A percentile compares a stretch with the other conserved stretches of the same genome.
Conservation (phyloP, 2,888 invertebrate genomes). For the Drosophila aldrichi region DNA sequence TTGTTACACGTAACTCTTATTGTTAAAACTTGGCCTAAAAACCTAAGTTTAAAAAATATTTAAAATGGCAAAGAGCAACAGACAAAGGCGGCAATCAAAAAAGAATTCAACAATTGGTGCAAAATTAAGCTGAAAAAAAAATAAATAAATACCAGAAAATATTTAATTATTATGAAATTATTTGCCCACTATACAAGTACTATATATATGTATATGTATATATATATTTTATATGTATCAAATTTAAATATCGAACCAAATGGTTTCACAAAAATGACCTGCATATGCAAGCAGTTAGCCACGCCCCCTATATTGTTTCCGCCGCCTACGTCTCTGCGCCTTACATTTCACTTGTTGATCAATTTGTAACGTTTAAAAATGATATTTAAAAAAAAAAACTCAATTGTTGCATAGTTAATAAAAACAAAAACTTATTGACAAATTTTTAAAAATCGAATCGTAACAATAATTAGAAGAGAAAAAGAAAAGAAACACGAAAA, state of each 20-base stretch:
- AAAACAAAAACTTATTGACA: conserved; percentile 28
- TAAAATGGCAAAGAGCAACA: conserved; percentile 16
- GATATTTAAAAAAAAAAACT: conserved; percentile 23
- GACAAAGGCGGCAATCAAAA: conserved; percentile 27
- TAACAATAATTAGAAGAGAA: conserved; percentile 74
- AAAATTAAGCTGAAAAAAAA: conserved; percentile 41
- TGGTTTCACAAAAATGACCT: conserved; percentile 82
- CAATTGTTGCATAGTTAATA: conserved; percentile 78
- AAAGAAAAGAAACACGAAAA: conserved; percentile 18
- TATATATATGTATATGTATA: neutral
- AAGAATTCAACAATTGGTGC: conserved; percentile 36
- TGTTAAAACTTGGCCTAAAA: conserved; percentile 60
- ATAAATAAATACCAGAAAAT: conserved; percentile 21
- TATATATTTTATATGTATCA: neutral
- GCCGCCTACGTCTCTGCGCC: conserved; percentile 8
- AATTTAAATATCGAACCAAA: conserved; percentile 61
- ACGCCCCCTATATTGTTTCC: neutral
- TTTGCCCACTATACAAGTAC: conserved; percentile 57
- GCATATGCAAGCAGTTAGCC: conserved; percentile 58
- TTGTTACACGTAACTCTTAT: conserved; percentile 42
- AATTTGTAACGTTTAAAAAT: conserved; percentile 60
- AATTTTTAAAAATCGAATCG: conserved; percentile 75
- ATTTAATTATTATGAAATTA: conserved; percentile 25
- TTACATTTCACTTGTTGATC: conserved; percentile 64
- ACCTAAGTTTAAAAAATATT: conserved; percentile 12